Conservation (phyloP, 2,797 vertebrate species). For the Pseudomugil tenellus region DNA sequence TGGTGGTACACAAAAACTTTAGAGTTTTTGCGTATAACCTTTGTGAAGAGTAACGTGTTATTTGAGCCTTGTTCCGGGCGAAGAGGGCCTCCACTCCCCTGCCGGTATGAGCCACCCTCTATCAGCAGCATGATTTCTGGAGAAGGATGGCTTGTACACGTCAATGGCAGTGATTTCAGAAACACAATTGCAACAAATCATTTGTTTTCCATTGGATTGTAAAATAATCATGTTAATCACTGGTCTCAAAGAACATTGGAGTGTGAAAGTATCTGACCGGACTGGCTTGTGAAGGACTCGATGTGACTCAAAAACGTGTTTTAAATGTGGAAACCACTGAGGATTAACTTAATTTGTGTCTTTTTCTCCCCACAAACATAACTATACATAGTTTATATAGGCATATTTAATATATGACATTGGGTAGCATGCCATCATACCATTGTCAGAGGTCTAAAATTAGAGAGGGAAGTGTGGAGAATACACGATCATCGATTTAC, state of each 20-base stretch:
- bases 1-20: rapidly evolving
- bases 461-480: not conserved
- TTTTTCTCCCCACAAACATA: not conserved
- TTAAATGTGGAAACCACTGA: slow-evolving; percentile 3
- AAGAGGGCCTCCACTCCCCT: slow-evolving; percentile 60
- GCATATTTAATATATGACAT: not conserved
- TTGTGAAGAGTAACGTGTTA: not conserved
- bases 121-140: slow-evolving; percentile 42
- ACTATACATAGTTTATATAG: slow-evolving; percentile 3
- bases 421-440: slow-evolving; percentile 13
- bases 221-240: not conserved
- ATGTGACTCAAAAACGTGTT: slow-evolving; percentile 29
- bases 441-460: not conserved
- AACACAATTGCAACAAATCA: not conserved
- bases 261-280: slow-evolving; percentile 6
- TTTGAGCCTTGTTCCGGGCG: slow-evolving; percentile 46
- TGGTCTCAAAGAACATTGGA: slow-evolving; percentile 1
- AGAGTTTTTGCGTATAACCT: not conserved
- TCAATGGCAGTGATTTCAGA: slow-evolving; percentile 28
- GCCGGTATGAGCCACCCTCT: slow-evolving; percentile 68
- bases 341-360: not conserved
- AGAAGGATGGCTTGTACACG: slow-evolving; percentile 39
- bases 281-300: not conserved
- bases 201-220: not conserved
- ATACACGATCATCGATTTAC: not conserved